Percentiles rank a stretch among this genome's conserved stretches.
These are phyloP conservation scores for Mythimna lalbum DNA, from an alignment of 2,888 invertebrate genomes.

Conservation along the genomic window DNA sequence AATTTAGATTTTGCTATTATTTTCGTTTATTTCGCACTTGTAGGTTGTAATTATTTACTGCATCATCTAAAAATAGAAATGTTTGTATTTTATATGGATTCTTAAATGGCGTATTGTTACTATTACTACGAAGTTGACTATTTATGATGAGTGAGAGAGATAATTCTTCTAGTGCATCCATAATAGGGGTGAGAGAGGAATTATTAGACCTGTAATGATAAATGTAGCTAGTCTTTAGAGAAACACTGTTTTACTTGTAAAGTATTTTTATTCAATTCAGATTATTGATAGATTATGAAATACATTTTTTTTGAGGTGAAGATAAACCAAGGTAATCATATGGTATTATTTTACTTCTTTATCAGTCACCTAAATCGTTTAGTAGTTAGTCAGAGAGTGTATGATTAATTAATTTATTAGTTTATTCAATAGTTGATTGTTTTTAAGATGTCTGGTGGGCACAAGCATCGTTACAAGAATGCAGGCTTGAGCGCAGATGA, in stretches of 20 bases:
- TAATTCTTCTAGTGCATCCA: constrained; percentile 9
- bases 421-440: constrained; percentile 2
- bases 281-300: neutral
- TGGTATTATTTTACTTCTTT: constrained; percentile 14
- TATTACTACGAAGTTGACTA: constrained; percentile 25
- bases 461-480: constrained; percentile 98
- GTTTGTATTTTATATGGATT: constrained; percentile 6
- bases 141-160: neutral
- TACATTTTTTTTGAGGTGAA: neutral
- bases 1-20: constrained; percentile 38
- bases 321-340: constrained; percentile 15
- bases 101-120: neutral
- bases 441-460: constrained; percentile 94
- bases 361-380: neutral
- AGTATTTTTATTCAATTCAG: no score
- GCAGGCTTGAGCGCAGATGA: constrained; percentile 97
- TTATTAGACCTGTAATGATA: neutral
- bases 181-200: neutral
- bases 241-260: neutral
- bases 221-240: neutral
- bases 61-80: constrained; percentile 19
- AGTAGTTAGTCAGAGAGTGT: neutral
- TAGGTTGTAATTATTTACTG: constrained; percentile 27
- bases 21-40: constrained; percentile 35
- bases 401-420: neutral